These are phyloP conservation scores for Pseudomyrmex concolor DNA, from an alignment of 1,140 invertebrate genomes.

Conservation along the genomic window DNA sequence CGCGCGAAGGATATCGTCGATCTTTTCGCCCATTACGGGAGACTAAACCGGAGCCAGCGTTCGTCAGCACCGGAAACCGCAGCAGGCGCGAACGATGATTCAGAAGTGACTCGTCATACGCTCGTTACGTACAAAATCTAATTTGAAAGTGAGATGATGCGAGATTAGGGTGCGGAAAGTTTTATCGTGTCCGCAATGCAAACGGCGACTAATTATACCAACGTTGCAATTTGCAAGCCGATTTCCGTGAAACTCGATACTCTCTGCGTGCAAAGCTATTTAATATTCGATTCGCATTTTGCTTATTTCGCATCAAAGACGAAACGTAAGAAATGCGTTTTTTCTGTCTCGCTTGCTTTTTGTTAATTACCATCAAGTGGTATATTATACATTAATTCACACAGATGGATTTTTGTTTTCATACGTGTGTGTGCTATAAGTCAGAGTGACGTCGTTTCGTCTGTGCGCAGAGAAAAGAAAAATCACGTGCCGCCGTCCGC, in stretches of 20 bases:
- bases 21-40: conserved; percentile 51
- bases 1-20: conserved; percentile 53
- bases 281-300: too few relatives aligned
- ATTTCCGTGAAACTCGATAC: conserved; percentile 3
- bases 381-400: too few relatives aligned
- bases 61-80: conserved; percentile 48
- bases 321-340: conserved; percentile 14
- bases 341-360: neutral
- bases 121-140: conserved; percentile 48
- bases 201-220: conserved; percentile 20
- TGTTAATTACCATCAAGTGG: neutral
- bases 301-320: neutral
- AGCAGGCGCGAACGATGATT: conserved; percentile 49
- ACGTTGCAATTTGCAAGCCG: conserved; percentile 9
- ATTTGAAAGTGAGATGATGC: conserved; percentile 58
- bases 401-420: neutral
- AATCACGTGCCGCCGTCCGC: neutral
- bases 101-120: conserved; percentile 43
- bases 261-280: neutral
- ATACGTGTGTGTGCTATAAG: neutral
- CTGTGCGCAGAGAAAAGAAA: conserved; percentile 1
- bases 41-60: conserved; percentile 16
- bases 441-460: neutral
- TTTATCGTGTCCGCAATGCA: conserved; percentile 40
- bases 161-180: conserved; percentile 38